phyloP scores from a whole-genome alignment of 2,888 invertebrate genomes.

The Pegoplata infirma region DNA sequence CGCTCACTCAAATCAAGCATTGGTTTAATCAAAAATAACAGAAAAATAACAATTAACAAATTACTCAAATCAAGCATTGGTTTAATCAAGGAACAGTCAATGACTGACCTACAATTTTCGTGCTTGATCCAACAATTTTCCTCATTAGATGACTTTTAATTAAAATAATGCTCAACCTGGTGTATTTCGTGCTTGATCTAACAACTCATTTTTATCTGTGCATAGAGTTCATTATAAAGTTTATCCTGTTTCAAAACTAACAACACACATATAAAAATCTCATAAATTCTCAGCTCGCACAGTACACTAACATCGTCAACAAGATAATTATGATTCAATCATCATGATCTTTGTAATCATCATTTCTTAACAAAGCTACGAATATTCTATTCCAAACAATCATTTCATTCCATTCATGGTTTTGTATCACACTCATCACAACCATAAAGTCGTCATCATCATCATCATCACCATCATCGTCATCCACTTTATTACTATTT shows the following conservation, averaged over 20 bases:
- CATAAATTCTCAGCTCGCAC: conserved; percentile 31
- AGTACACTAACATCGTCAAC: not conserved
- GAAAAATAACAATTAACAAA: too few species aligned
- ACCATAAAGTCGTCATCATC: conserved; percentile 13
- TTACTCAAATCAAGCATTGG: too few species aligned
- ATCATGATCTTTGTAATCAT: not conserved
- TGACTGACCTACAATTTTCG: too few species aligned
- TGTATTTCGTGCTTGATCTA: too few species aligned
- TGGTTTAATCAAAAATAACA: too few species aligned
- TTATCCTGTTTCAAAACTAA: conserved; percentile 19
- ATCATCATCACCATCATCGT: not conserved
- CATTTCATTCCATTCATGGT: conserved; percentile 17
- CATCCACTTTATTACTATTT: conserved; percentile 8
- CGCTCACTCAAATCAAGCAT: too few species aligned
- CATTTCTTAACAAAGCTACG: too few species aligned
- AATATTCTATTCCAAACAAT: not conserved
- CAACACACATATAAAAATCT: conserved; percentile 44
- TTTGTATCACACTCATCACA: conserved; percentile 9
- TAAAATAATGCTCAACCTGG: too few species aligned
- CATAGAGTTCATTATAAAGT: conserved; percentile 3
- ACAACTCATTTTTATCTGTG: too few species aligned
- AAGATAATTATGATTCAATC: not conserved
- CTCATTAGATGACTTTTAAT: too few species aligned
- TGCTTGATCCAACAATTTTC: too few species aligned
- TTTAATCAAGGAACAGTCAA: too few species aligned